Base-by-base conservation (phyloP, 2,888 invertebrate species). In the Diachrysia chrysitis region DNA sequence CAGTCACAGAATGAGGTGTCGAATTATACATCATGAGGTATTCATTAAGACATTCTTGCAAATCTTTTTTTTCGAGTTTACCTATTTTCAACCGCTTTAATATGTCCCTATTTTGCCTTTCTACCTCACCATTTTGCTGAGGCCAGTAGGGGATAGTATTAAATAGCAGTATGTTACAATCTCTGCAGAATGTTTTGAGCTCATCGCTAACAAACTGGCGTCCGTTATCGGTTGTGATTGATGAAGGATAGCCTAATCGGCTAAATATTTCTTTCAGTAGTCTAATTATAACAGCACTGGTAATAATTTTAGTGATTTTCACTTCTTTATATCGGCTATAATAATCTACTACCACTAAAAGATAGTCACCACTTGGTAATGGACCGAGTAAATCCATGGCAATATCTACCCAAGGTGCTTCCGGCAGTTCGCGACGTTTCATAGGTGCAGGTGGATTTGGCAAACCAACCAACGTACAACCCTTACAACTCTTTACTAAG, bases 51-150 rank as follows among this genome's bases (percentile, higher is more conserved):
- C 59, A 56, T 42, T 84, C 82, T 53, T 69, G 61, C 57, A 63
- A 23, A 29, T 81, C 63, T 29, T 14, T 51, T 48, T 76, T 81
- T 51, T 79, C 73, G 0, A 1, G 9, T 10, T 58, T 32, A 7
- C 77, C 55, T 1, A 86, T 84, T 23, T 71, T 76, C 0, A 85
- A 55, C 0, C 84, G 58, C 54, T 85, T 83, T 3, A 83, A 0
- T 0, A 84, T 83, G 37, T 82, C 80, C 4, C 83, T 6, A n/a
- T 85, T 84, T 63, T 85, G 83, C 0, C 83, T 29, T 25, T 86
- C 82, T 0, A 86, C 83, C 55, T 84, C 83, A 0, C 84, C 84
- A 53, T 82, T 83, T 51, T 55, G 54, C 64, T 83, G 83, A 0
- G 83, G 83, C 80, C 82, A 83, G 17, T 85, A 85, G 0, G 82